Evolutionary conservation across 2,888 invertebrate species (phyloP).

Genomic region (Coenonympha glycerion): DNA sequence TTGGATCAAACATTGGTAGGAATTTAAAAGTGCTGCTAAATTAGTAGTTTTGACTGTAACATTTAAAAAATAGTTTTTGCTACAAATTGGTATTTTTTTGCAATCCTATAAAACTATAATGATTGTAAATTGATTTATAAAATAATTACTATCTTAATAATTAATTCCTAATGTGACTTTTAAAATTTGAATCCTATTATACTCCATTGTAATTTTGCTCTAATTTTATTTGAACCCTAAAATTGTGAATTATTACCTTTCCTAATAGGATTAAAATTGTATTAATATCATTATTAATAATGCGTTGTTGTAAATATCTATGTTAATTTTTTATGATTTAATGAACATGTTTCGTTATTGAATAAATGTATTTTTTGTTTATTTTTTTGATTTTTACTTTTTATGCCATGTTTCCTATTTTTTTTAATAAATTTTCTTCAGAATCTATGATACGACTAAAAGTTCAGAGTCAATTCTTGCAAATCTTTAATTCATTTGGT

Average conservation of each 20-base stretch:
- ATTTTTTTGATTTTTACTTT: conserved; percentile 39
- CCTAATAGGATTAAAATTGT: conserved; percentile 9
- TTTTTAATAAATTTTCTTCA: no score
- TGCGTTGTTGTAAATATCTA: conserved; percentile 50
- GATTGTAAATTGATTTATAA: no score
- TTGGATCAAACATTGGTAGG: background rate
- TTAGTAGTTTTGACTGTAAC: background rate
- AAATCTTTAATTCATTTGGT: no score
- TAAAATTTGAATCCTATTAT: background rate
- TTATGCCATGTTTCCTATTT: conserved; percentile 9
- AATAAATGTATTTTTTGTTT: conserved; percentile 39
- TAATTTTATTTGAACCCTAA: background rate
- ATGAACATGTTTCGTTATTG: conserved; percentile 42
- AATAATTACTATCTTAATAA: no score
- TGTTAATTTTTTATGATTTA: conserved; percentile 34
- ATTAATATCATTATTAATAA: conserved; percentile 7
- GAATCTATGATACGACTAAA: no score
- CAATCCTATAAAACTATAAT: no score
- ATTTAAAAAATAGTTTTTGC: background rate
- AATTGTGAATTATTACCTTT: background rate
- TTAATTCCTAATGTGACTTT: no score
- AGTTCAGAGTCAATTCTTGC: no score
- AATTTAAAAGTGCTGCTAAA: background rate
- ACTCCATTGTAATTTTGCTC: background rate
- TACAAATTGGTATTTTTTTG: background rate